Conservation (phyloP, 2,797 vertebrate species). For the Spea hammondii region DNA sequence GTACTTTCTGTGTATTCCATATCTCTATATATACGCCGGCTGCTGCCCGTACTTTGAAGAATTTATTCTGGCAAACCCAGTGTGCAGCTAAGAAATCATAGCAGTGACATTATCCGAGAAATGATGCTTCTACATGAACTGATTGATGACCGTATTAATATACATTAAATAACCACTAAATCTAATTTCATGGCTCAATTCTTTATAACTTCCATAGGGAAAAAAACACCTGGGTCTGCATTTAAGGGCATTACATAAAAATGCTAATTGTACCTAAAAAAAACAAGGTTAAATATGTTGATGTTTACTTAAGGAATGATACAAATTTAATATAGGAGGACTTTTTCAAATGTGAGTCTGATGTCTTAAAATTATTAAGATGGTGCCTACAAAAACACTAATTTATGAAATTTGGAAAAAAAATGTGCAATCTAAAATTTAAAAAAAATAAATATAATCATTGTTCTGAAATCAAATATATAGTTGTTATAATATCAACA, state of each 20-base stretch:
- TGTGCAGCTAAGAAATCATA: conserved; percentile 17
- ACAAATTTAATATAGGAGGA: background rate
- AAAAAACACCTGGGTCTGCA: conserved; percentile 27
- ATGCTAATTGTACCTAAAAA: background rate
- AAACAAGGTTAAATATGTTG: background rate
- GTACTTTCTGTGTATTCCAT: too few relatives aligned
- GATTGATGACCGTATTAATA: conserved; percentile 43
- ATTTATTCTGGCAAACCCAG: conserved; percentile 8
- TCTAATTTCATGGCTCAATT: conserved; percentile 45
- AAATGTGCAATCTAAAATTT: conserved; percentile 2
- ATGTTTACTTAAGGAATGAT: conserved; percentile 15
- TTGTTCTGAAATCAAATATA: too few relatives aligned
- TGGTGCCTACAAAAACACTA: background rate
- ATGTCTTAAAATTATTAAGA: background rate
- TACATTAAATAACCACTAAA: conserved; percentile 42
- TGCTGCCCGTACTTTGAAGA: conserved; percentile 23
- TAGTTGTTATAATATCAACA: too few relatives aligned
- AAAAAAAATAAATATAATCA: background rate
- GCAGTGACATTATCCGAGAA: conserved; percentile 33
- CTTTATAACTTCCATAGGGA: conserved; percentile 21
- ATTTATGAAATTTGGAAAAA: conserved; percentile 8
- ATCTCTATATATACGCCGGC: background rate
- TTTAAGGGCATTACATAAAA: background rate
- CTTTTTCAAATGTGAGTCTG: too few relatives aligned
- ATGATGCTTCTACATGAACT: conserved; percentile 18